Evolutionary conservation across 2,113 vertebrate genomes (phyloP).

Genomic region (Potamarius usumacintae): DNA sequence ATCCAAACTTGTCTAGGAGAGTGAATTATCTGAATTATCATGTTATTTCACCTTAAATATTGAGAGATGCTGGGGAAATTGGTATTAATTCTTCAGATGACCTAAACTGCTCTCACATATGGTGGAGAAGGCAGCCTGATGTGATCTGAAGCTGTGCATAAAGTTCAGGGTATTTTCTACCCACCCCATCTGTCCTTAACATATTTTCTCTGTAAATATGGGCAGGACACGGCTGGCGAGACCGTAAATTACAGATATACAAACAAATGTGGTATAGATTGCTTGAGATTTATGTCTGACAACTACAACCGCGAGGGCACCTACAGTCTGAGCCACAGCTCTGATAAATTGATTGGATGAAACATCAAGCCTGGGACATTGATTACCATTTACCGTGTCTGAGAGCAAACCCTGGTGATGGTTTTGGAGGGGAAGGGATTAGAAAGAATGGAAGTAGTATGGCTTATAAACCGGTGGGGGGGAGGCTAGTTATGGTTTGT

Average conservation of each 20-base stretch:
- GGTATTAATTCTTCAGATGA: neutral
- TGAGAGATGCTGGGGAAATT: neutral
- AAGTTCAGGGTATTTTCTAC: slow-evolving; percentile 8
- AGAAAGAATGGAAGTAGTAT: slow-evolving; percentile 43
- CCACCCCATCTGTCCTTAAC: neutral
- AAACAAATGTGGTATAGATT: slow-evolving; percentile 59
- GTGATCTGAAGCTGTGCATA: neutral
- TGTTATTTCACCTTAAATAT: neutral
- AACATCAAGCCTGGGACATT: slow-evolving; percentile 68
- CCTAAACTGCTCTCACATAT: neutral
- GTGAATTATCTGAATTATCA: neutral
- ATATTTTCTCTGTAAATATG: slow-evolving; percentile 45
- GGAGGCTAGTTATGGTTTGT: slow-evolving; percentile 33
- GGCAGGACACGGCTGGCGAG: slow-evolving; percentile 67
- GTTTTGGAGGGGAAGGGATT: slow-evolving; percentile 39
- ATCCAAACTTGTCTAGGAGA: neutral
- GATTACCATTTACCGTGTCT: slow-evolving; percentile 75
- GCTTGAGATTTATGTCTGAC: slow-evolving; percentile 72
- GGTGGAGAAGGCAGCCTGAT: neutral
- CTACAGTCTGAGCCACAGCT: slow-evolving; percentile 30
- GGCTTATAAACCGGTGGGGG: slow-evolving; percentile 48
- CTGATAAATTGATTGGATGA: slow-evolving; percentile 67
- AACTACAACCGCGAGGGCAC: slow-evolving; percentile 49
- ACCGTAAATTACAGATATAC: slow-evolving; percentile 70
- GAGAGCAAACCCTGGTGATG: slow-evolving; percentile 63